Conservation (phyloP, 2,888 invertebrate species). For the Synergus japonicus region DNA sequence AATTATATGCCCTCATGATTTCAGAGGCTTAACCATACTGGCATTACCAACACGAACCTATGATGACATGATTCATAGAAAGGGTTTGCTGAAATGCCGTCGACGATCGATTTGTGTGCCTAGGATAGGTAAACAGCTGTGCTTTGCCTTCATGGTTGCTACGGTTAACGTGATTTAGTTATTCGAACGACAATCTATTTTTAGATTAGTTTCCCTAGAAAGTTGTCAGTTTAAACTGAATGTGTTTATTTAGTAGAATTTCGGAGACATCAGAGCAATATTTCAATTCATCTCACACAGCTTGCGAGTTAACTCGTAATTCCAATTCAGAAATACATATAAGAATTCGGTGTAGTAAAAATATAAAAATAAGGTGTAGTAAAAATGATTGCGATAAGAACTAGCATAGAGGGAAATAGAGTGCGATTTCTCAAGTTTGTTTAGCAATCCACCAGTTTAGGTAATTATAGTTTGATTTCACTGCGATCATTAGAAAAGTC, state of each 20-base stretch:
- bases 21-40: neutral
- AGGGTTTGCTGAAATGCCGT: slow-evolving; percentile 27
- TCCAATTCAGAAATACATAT: neutral
- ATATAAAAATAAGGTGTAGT: too few species aligned
- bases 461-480: slow-evolving; percentile 29
- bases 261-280: neutral
- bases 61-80: slow-evolving; percentile 23
- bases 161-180: slow-evolving; percentile 14
- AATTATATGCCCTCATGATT: slow-evolving; percentile 20
- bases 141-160: neutral
- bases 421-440: slow-evolving; percentile 24
- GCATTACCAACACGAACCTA: slow-evolving; percentile 7
- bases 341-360: neutral
- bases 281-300: neutral
- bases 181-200: slow-evolving; percentile 19
- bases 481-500: neutral
- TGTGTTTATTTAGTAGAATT: neutral
- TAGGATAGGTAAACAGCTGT: slow-evolving; percentile 32
- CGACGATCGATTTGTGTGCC: slow-evolving; percentile 12
- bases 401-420: neutral
- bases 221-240: neutral
- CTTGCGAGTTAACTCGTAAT: neutral
- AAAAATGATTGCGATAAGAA: neutral
- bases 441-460: slow-evolving; percentile 23
- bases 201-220: slow-evolving; percentile 12